These are phyloP conservation scores for Barnardius zonarius DNA, from an alignment of 2,113 vertebrate species.

Conservation along the genomic window DNA sequence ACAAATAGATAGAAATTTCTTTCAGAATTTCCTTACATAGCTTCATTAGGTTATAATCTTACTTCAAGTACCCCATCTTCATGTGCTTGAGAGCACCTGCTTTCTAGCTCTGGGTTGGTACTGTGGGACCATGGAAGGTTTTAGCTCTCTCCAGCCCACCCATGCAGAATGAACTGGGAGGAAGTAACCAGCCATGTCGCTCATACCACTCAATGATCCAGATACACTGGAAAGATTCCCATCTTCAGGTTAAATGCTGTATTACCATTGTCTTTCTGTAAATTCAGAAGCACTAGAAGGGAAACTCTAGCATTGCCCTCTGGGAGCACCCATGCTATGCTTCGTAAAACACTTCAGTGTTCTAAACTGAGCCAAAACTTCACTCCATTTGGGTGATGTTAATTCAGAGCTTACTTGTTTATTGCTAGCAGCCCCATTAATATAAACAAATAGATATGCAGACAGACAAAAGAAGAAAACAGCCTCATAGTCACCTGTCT, in stretches of 20 bases:
- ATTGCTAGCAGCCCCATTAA: not conserved
- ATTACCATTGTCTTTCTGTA: not conserved
- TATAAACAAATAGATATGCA: not conserved
- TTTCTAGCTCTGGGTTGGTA: not conserved
- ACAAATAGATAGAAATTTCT: not conserved
- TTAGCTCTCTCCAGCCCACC: not conserved
- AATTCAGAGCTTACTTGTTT: not conserved
- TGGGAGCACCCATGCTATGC: not conserved
- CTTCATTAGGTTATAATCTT: not conserved
- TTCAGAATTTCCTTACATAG: not conserved
- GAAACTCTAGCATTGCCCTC: not conserved
- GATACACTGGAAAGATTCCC: not conserved
- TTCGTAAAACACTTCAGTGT: not conserved
- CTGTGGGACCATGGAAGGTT: fast-evolving
- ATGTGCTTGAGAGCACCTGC: not conserved
- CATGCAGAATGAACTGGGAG: not conserved
- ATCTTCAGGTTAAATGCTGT: not conserved
- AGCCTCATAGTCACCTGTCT: not conserved
- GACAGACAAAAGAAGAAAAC: not conserved
- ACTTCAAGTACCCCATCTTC: not conserved
- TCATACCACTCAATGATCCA: not conserved
- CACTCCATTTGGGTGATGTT: not conserved
- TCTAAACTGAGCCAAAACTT: not conserved
- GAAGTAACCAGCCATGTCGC: not conserved
- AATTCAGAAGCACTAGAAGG: not conserved